Percentiles rank a stretch among this genome's conserved stretches.
Conservation (phyloP, 1,140 invertebrate genomes). For the Teleogryllus occipitalis region DNA sequence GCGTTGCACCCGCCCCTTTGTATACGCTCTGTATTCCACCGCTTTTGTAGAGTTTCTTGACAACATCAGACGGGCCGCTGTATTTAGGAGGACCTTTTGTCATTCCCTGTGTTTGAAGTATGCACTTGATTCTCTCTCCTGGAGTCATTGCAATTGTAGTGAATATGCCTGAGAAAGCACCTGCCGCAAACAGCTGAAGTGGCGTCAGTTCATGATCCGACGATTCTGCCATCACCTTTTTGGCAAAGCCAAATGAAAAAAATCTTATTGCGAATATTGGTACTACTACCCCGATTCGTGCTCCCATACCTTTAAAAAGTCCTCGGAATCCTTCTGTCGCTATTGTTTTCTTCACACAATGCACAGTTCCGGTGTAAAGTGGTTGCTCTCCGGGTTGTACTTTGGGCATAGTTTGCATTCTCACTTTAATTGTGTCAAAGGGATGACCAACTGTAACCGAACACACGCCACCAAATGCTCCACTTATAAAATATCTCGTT, state of each 20-base stretch:
- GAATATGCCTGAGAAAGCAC: constrained; percentile 87
- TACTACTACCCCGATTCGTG: constrained; percentile 66
- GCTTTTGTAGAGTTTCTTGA: constrained; percentile 81
- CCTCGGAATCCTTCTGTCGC: constrained; percentile 76
- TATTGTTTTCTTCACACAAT: constrained; percentile 91
- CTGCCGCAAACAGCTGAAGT: constrained; percentile 79
- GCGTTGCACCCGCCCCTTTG: constrained; percentile 87
- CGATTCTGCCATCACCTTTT: constrained; percentile 54
- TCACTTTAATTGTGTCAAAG: constrained; percentile 69
- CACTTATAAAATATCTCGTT: constrained; percentile 85
- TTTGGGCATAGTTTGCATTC: constrained; percentile 54
- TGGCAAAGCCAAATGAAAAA: constrained; percentile 90
- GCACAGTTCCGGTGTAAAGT: constrained; percentile 81
- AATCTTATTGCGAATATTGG: constrained; percentile 95
- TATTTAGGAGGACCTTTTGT: constrained; percentile 68
- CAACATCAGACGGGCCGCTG: constrained; percentile 85
- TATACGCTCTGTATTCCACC: constrained; percentile 91
- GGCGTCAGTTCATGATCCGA: constrained; percentile 60
- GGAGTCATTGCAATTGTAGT: constrained; percentile 96
- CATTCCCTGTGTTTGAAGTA: constrained; percentile 76
- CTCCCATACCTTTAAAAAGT: constrained; percentile 70
- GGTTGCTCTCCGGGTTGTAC: constrained; percentile 62
- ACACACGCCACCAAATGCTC: constrained; percentile 93
- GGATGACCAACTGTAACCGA: constrained; percentile 91
- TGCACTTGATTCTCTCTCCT: constrained; percentile 95